Conservation (phyloP, 2,797 vertebrate species). For the Borostomias antarcticus region DNA sequence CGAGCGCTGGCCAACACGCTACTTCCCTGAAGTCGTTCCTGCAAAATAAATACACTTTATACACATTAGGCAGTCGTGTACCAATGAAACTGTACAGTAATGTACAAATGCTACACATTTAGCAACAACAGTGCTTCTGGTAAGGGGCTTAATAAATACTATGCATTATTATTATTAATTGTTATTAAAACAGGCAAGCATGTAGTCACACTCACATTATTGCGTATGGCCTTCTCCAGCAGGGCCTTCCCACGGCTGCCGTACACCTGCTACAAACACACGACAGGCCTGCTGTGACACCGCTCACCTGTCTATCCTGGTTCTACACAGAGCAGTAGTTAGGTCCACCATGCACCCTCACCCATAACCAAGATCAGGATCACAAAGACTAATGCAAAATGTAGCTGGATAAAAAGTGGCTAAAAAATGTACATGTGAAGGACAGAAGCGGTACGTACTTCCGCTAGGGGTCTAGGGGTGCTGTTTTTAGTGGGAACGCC, state of each 20-base stretch:
- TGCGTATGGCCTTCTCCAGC: constrained; percentile 86
- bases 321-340: not conserved
- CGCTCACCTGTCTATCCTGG: not conserved
- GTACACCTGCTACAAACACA: constrained; percentile 64
- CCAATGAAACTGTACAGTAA: not conserved
- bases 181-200: not conserved
- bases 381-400: not conserved
- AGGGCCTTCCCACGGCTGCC: constrained; percentile 87
- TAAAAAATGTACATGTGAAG: too few species aligned
- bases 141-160: too few species aligned
- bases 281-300: not conserved
- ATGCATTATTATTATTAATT: not conserved
- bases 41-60: constrained; percentile 18
- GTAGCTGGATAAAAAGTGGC: not conserved
- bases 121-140: too few species aligned
- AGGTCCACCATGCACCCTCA: not conserved
- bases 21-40: constrained; percentile 77
- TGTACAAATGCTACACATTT: too few species aligned
- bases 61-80: not conserved
- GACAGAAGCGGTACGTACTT: constrained; percentile 41
- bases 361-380: not conserved
- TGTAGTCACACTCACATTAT: constrained; percentile 75
- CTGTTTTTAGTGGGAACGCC: constrained; percentile 19
- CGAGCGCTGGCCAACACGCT: constrained; percentile 78
- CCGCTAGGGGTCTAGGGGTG: constrained; percentile 58